Evolutionary conservation across 53 echinoderm and acorn worm genomes (phyloP).

Genomic region (Mesocentrotus franciscanus): DNA sequence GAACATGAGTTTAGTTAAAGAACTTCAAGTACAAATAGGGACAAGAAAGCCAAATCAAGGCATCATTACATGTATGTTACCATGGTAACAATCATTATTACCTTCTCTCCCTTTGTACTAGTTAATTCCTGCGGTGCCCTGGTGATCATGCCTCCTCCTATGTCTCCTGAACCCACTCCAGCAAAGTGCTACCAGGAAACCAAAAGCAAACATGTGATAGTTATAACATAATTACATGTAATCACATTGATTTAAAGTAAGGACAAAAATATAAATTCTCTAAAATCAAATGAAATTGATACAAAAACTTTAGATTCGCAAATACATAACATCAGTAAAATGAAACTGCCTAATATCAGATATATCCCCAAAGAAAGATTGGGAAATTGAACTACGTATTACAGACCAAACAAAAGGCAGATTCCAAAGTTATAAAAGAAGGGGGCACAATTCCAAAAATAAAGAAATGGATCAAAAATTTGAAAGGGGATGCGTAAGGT

Average conservation of each 20-base stretch:
- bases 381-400: too few species aligned
- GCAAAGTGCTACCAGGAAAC: neutral
- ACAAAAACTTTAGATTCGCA: neutral
- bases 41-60: neutral
- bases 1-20: neutral
- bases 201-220: neutral
- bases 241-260: neutral
- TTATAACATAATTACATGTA: neutral
- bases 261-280: neutral
- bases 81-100: neutral
- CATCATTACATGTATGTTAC: neutral
- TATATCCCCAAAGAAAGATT: too few species aligned
- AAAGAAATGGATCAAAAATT: too few species aligned
- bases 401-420: too few species aligned
- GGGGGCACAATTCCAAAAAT: too few species aligned
- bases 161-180: conserved; percentile 41
- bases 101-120: conserved; percentile 26
- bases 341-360: too few species aligned
- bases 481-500: too few species aligned
- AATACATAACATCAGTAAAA: neutral
- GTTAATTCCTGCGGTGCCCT: neutral
- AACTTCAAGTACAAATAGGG: neutral
- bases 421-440: too few species aligned
- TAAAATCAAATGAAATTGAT: neutral
- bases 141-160: conserved; percentile 10